Base-by-base conservation (phyloP, 2,113 vertebrate genomes). In the Ahaetulla prasina region DNA sequence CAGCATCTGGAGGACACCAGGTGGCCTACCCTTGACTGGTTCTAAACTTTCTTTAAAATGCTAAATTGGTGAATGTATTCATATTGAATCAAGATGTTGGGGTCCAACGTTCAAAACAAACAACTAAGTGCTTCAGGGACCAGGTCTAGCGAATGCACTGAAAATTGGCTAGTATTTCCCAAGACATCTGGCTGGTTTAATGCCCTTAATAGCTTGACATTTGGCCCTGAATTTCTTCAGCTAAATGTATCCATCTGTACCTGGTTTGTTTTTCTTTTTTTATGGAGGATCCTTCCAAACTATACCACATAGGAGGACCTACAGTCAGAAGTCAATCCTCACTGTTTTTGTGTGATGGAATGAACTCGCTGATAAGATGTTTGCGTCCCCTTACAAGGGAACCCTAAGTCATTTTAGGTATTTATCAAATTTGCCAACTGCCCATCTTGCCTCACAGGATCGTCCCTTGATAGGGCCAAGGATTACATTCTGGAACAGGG, bases 181-280 rank as follows among this genome's bases (percentile, higher is more conserved):
- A 1, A 55, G 39, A 91, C 50, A 55, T 91, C 90, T 84, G 89
- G 49, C n/a, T 85, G 50, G n/a, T 43, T 53, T 85, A 11, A 54
- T 91, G 39, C 68, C 84, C 39, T 68, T 35, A 55, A 25, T 14
- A 90, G 68, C 35, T 11, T 85, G 80, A 55, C 80, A 91, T 91
- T 91, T 85, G 90, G 43, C 74, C 74, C 54, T 68, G 18, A 30
- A 49, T 91, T 60, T 87, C n/a, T 47, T 55, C 86, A 47, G 43
- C 54, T 91, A 91, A 87, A 63, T 39, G 54, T 54, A 87, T 63
- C 84, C 85, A 91, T 55, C 43, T 91, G 91, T 87, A 16, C 30
- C 53, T 87, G 47, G 53, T 60, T 49, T 86, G 80, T 74, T 54
- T 23, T 55, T 23, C 25, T 91, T 54, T 27, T 11, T 91, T 87